Base-by-base conservation (phyloP, 1,140 invertebrate species). In the Rhopalosiphum maidis region DNA sequence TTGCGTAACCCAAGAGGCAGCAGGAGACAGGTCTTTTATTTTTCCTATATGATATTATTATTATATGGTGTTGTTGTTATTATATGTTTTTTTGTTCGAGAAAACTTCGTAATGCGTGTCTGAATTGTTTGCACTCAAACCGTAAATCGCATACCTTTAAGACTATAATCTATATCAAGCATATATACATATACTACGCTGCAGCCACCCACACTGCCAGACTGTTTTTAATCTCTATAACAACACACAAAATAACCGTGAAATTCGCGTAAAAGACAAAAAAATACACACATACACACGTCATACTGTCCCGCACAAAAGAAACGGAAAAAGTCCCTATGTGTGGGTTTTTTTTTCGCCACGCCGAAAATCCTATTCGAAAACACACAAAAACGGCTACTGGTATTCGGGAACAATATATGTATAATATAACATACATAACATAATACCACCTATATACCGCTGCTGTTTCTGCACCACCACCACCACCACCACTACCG, bases 231-330 rank as follows among this genome's bases (percentile, higher is more conserved):
- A 86, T 86, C 77, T 93, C 35, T 85, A 86, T 85, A 86, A 86
- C 91, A 41, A 86, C 68, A 55, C 48, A 55, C 82, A 37, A 54
- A 93, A 93, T 86, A 93, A 54, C 91, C 91, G 91, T 93, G 91
- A 93, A 93, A 93, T 93, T 93, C 85, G 30, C 85, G 41, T 30
- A 86, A 93, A 86, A 93, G 48, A 86, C 43, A 85, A 93, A 93
- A 93, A 86, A 86, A 92, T 51, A 51, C 83, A 85, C 25, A 86
- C 15, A 86, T 41, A 41, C 35, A 11, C 48, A 7, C 25, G 23
- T 9, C 60, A 68, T 68, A 68, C 11, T 23, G 35, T 3, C 37
- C 82, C 41, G 30, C 30, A 93, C 48, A 86, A 92, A 92, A 93
- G 82, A 54, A 41, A 90, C 77, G 91, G 43, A 35, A 91, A n/a